Base-by-base conservation (phyloP, 2,797 vertebrate genomes). In the Poecile montanus region DNA sequence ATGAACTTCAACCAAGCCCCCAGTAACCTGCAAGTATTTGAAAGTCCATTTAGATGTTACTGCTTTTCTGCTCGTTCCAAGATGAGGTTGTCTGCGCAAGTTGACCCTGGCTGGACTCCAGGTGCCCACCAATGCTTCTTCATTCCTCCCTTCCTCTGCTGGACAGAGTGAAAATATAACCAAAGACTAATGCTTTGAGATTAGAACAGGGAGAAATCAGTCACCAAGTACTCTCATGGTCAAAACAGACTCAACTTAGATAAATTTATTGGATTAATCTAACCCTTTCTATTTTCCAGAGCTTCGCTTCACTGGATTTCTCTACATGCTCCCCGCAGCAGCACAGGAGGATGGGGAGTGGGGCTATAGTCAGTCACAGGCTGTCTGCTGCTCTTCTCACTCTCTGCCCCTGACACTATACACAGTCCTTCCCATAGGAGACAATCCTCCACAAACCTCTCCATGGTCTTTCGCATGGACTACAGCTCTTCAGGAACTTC, bases 401-500 rank as follows among this genome's bases (percentile, higher is more conserved):
- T 32, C 34, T 26, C 32, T 67, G 42, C 7, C 12, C 2, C 42
- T 50, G 4, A 30, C 32, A 10, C 21, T 68, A 16, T 6, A 5
- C 12, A 4, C 5, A 50, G 25, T 27, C 10, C 27, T 44, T 58
- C 11, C 50, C 30, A 47, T 4, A 34, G 13, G 16, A 47, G 10
- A 23, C 44, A 63, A 47, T 51, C 12, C 25, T 85, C 67, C 38
- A 63, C 16, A 29, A 63, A 32, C 13, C 11, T 40, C 50, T 63
- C 16, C 50, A 10, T 13, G 16, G 7, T 30, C 16, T 29, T 50
- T 79, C 2, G 0, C 4, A n/a, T 7, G 8, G 19, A 22, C 34
- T 73, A 25, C 16, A 34, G 50, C 2, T 48, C 16, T 61, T 54
- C 54, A 54, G 47, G 16, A 42, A 2, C 38, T 40, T 40, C 38